phyloP scores from a whole-genome alignment of 1,140 invertebrate genomes.

The Helicoverpa armigera region DNA sequence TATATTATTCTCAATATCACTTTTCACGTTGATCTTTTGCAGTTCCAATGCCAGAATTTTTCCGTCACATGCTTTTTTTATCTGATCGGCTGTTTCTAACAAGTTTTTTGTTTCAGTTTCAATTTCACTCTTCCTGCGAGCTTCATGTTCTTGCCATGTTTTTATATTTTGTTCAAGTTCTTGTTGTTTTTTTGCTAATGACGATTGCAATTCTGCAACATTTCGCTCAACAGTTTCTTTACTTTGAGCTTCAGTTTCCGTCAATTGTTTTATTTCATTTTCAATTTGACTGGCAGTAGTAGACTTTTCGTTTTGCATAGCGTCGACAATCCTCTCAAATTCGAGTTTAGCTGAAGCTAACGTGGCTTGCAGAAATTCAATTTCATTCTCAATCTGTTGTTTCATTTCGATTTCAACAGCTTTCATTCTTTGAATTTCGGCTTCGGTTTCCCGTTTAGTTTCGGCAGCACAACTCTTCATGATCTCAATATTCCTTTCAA shows the following conservation, averaged over 20 bases:
- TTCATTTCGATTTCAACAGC: not conserved
- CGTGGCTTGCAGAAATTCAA: not conserved
- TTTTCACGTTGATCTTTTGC: too few relatives aligned
- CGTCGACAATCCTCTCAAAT: too few relatives aligned
- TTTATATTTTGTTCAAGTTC: not conserved
- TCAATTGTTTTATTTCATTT: not conserved
- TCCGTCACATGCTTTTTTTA: too few relatives aligned
- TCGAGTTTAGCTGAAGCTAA: not conserved
- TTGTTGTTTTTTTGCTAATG: not conserved
- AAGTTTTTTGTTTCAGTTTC: not conserved
- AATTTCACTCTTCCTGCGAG: not conserved
- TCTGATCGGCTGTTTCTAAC: too few relatives aligned
- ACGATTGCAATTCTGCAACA: not conserved
- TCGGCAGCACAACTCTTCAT: not conserved
- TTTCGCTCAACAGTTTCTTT: not conserved
- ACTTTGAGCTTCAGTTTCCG: not conserved
- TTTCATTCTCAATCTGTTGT: not conserved
- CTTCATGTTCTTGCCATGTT: not conserved
- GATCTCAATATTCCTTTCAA: not conserved
- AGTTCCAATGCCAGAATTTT: too few relatives aligned
- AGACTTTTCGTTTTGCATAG: too few relatives aligned
- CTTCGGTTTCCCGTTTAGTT: not conserved
- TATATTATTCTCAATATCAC: too few relatives aligned
- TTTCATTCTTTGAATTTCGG: conserved; percentile 1
- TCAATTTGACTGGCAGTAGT: too few relatives aligned